Percentiles rank a stretch among this genome's conserved stretches.
These are phyloP conservation scores for Polyommatus icarus DNA, from an alignment of 2,888 invertebrate species.

Conservation along the genomic window DNA sequence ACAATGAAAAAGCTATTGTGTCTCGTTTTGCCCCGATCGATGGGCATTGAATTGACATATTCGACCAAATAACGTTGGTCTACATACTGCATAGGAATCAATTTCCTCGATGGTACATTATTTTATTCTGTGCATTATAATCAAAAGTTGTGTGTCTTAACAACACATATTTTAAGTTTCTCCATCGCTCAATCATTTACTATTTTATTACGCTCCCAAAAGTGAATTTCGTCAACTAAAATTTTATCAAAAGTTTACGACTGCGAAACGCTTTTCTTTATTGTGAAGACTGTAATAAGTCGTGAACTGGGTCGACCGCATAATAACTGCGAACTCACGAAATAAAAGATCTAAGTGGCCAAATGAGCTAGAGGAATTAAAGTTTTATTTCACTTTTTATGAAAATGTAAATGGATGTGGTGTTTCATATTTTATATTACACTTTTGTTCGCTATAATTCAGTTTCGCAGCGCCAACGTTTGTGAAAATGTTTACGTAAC, in stretches of 20 bases:
- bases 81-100: no score
- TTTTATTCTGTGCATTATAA: no score
- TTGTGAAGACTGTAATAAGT: conserved; percentile 30
- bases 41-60: no score
- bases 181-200: neutral
- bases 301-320: conserved; percentile 27
- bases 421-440: neutral
- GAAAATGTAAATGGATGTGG: conserved; percentile 6
- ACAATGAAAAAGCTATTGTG: no score
- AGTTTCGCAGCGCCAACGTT: neutral
- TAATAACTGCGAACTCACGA: conserved; percentile 25
- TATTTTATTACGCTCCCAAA: neutral
- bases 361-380: conserved; percentile 26
- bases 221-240: no score
- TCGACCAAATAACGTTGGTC: no score
- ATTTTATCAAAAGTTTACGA: conserved; percentile 5
- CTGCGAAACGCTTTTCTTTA: conserved; percentile 22
- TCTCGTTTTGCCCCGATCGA: no score
- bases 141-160: neutral
- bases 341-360: conserved; percentile 27
- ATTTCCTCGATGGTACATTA: no score
- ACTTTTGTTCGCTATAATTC: conserved; percentile 3
- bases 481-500: conserved; percentile 18
- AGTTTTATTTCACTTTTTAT: conserved; percentile 18
- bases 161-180: neutral